phyloP scores from a whole-genome alignment of 2,888 invertebrate species.

The Meta bourneti region DNA sequence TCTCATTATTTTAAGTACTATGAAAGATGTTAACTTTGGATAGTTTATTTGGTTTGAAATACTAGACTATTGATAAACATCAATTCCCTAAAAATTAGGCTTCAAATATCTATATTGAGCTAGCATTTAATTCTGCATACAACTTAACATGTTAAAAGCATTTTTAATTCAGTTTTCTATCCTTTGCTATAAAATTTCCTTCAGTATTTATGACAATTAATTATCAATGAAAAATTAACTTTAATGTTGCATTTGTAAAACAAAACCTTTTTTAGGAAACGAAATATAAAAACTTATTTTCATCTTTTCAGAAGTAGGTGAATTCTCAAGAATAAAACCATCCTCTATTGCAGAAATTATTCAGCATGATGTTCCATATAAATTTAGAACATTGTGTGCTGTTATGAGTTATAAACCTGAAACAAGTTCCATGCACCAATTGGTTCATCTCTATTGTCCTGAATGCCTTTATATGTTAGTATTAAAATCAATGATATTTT shows the following conservation, averaged over 20 bases:
- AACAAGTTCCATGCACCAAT: not conserved
- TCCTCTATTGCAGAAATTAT: constrained; percentile 43
- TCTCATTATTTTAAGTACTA: not conserved
- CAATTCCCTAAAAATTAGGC: too few species aligned
- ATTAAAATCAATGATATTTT: not conserved
- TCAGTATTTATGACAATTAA: too few species aligned
- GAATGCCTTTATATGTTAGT: constrained; percentile 63
- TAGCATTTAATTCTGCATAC: too few species aligned
- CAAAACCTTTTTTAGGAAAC: too few species aligned
- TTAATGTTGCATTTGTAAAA: too few species aligned
- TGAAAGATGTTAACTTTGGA: too few species aligned
- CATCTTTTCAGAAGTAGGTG: constrained; percentile 4
- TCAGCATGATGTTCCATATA: constrained; percentile 38
- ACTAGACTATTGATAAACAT: too few species aligned
- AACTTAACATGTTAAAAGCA: too few species aligned
- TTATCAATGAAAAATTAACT: too few species aligned
- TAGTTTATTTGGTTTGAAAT: too few species aligned
- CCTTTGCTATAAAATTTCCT: not conserved
- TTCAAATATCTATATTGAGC: too few species aligned
- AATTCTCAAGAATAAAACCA: constrained; percentile 38
- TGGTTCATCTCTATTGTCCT: constrained; percentile 66
- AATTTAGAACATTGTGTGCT: constrained; percentile 57
- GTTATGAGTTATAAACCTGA: constrained; percentile 55
- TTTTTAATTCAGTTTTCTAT: too few species aligned
- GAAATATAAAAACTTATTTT: constrained; percentile 43